These are phyloP conservation scores for Harpegnathos saltator DNA, from an alignment of 1,140 invertebrate genomes.

Conservation along the genomic window DNA sequence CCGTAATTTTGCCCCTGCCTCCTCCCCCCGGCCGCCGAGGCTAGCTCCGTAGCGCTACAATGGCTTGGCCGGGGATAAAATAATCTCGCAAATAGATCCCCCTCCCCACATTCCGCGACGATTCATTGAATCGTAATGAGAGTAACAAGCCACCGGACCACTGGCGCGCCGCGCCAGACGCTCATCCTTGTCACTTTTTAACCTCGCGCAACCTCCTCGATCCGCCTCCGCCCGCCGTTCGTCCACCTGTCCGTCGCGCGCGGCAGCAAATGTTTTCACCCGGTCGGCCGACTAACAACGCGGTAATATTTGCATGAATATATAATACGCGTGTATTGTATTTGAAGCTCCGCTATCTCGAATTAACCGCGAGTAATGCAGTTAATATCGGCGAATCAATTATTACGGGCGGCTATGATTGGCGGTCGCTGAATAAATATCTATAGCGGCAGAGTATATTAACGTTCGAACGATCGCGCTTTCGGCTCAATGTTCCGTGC, in stretches of 20 bases:
- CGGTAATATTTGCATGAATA: no score
- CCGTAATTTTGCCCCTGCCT: conserved; percentile 27
- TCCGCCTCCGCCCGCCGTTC: no score
- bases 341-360: no score
- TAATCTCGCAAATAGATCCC: conserved; percentile 57
- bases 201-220: neutral
- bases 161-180: neutral
- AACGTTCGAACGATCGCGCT: no score
- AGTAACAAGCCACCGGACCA: conserved; percentile 1
- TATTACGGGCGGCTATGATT: neutral
- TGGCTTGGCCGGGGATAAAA: conserved; percentile 50
- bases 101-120: conserved; percentile 20
- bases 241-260: neutral
- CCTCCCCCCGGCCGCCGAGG: neutral
- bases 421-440: no score
- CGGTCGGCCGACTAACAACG: no score
- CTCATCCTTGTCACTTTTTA: neutral
- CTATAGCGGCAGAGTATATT: no score
- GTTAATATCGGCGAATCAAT: neutral
- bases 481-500: no score
- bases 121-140: conserved; percentile 56
- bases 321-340: no score
- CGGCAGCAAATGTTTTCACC: neutral
- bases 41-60: conserved; percentile 22
- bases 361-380: neutral